Conservation (phyloP, 2,888 invertebrate species). For the Melanostoma mellinum region DNA sequence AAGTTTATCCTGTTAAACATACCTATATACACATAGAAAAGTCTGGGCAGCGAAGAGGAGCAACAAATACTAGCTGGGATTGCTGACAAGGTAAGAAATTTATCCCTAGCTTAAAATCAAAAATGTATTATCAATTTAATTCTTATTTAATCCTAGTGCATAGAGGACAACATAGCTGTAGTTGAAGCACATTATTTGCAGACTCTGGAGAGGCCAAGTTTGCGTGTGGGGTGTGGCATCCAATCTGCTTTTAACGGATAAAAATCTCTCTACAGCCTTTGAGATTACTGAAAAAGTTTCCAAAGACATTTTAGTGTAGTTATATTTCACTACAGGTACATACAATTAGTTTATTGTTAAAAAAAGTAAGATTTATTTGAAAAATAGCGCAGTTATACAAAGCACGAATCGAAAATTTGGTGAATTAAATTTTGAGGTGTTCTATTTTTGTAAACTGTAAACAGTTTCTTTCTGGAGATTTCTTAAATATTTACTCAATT, state of each 20-base stretch:
- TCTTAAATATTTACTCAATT: no score
- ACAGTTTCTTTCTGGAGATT: no score
- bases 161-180: constrained; percentile 87
- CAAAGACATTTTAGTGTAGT: constrained; percentile 77
- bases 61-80: constrained; percentile 85
- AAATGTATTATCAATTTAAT: constrained; percentile 16
- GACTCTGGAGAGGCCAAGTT: constrained; percentile 88
- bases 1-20: constrained; percentile 88
- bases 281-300: constrained; percentile 81
- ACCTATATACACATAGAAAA: constrained; percentile 86
- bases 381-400: no score
- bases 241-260: constrained; percentile 85
- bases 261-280: constrained; percentile 84
- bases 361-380: no score
- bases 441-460: no score
- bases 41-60: constrained; percentile 82
- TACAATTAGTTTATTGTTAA: neutral
- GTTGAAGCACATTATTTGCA: constrained; percentile 88
- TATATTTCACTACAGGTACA: neutral
- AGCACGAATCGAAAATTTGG: no score
- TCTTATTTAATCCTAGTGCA: constrained; percentile 82
- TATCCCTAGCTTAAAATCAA: neutral
- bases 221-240: constrained; percentile 85
- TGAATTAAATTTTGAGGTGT: no score
- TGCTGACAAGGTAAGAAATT: constrained; percentile 82